phyloP scores from a whole-genome alignment of 2,797 vertebrate species.

The Muscicapa comitata region DNA sequence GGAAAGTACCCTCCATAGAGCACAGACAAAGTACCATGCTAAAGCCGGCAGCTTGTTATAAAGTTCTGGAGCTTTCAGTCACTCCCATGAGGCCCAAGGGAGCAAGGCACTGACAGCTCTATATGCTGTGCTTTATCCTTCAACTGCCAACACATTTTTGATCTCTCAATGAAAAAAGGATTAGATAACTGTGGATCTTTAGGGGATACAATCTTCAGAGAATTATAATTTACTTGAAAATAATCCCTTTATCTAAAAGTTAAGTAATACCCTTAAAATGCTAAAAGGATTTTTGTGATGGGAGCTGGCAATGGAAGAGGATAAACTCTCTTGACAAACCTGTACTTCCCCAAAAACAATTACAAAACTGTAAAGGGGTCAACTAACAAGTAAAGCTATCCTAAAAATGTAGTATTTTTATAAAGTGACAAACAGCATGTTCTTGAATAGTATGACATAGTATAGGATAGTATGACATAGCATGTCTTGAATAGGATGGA shows the following conservation, averaged over 20 bases:
- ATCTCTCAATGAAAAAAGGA: slow-evolving; percentile 42
- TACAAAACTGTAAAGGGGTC: background rate
- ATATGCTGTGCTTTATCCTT: slow-evolving; percentile 10
- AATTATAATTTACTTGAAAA: slow-evolving; percentile 39
- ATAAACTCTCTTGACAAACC: background rate
- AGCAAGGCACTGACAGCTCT: slow-evolving; percentile 8
- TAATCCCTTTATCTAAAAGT: slow-evolving; percentile 39
- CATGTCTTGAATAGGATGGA: background rate
- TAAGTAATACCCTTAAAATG: slow-evolving; percentile 33
- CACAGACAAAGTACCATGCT: background rate
- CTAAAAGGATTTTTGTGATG: background rate
- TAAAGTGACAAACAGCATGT: background rate
- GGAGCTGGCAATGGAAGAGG: background rate
- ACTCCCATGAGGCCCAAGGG: background rate
- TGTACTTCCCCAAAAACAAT: background rate
- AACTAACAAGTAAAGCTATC: background rate
- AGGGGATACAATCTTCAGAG: slow-evolving; percentile 22
- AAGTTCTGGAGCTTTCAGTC: background rate
- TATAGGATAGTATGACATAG: too few relatives aligned
- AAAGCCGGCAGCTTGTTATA: background rate
- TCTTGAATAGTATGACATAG: background rate
- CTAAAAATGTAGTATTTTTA: background rate
- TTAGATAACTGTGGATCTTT: slow-evolving; percentile 35
- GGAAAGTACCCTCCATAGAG: background rate
- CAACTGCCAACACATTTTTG: slow-evolving; percentile 23